Conservation (phyloP, 2,113 vertebrate genomes). For the Heterochromis multidens region DNA sequence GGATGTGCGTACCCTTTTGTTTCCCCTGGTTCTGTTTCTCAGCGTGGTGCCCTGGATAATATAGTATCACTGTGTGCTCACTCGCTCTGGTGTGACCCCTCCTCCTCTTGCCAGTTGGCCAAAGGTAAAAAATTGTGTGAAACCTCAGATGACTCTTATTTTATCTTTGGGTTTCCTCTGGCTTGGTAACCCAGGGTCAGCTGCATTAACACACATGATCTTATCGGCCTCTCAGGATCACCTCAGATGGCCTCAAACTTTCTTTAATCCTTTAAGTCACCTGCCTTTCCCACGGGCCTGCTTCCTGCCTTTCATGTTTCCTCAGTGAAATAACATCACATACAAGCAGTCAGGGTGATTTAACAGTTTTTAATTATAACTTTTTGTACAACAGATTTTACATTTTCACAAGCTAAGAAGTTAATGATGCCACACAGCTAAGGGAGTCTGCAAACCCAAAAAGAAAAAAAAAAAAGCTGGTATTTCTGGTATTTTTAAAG, state of each 20-base stretch:
- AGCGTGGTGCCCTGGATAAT: background rate
- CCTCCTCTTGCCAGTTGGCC: background rate
- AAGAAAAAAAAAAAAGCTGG: background rate
- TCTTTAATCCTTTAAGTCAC: background rate
- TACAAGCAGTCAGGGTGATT: constrained; percentile 39
- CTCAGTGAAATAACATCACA: background rate
- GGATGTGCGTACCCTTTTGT: background rate
- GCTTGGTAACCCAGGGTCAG: background rate
- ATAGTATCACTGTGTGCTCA: background rate
- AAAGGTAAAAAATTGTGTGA: background rate
- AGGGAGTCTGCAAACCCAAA: constrained; percentile 41
- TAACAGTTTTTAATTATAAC: constrained; percentile 72
- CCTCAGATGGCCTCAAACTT: background rate
- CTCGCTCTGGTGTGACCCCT: background rate
- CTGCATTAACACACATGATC: background rate
- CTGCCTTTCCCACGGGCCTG: background rate
- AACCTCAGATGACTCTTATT: background rate
- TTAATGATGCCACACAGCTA: constrained; percentile 55
- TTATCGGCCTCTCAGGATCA: background rate
- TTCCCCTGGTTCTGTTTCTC: background rate
- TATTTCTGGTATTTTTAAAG: constrained; percentile 43
- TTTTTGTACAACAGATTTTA: constrained; percentile 78
- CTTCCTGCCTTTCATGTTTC: background rate
- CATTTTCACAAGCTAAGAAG: constrained; percentile 78
- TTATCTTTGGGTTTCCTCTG: background rate